Percentiles rank a stretch among this genome's conserved stretches.
phyloP scores from a whole-genome alignment of 1,140 invertebrate genomes.

The Archivesica marissinica region DNA sequence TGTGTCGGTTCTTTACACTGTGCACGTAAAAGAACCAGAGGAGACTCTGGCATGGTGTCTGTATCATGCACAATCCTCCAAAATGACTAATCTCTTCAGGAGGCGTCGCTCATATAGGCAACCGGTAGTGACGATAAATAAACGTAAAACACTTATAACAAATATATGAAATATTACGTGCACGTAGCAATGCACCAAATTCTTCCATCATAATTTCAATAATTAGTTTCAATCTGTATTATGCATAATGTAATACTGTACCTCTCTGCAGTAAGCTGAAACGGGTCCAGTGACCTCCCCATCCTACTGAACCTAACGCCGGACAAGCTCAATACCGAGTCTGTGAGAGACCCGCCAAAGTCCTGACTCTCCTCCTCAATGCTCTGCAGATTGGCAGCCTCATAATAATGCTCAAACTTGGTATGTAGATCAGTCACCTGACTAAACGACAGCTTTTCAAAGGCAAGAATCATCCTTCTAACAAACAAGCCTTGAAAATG shows the following conservation, averaged over 20 bases:
- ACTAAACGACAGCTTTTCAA: conserved; percentile 92
- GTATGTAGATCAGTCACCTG: conserved; percentile 86
- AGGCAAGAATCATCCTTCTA: conserved; percentile 90
- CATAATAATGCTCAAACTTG: conserved; percentile 74
- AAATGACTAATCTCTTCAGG: no score
- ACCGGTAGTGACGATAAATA: no score
- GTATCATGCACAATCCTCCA: no score
- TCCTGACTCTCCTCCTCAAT: conserved; percentile 67
- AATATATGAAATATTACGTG: no score
- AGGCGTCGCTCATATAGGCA: no score
- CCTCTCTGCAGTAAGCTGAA: conserved; percentile 64
- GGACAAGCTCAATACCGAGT: conserved; percentile 71
- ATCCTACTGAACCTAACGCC: conserved; percentile 64
- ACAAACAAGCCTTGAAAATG: conserved; percentile 89
- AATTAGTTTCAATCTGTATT: not conserved
- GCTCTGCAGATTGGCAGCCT: conserved; percentile 55
- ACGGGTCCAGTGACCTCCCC: conserved; percentile 67
- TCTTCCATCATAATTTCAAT: no score
- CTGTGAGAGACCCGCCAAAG: conserved; percentile 70
- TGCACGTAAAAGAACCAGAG: no score
- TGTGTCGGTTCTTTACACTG: no score
- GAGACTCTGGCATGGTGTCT: no score
- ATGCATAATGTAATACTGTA: not conserved
- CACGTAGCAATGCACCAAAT: no score
- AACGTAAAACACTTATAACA: no score